Evolutionary conservation across 2,113 vertebrate species (phyloP).

Genomic region (Apodemus sylvaticus): DNA sequence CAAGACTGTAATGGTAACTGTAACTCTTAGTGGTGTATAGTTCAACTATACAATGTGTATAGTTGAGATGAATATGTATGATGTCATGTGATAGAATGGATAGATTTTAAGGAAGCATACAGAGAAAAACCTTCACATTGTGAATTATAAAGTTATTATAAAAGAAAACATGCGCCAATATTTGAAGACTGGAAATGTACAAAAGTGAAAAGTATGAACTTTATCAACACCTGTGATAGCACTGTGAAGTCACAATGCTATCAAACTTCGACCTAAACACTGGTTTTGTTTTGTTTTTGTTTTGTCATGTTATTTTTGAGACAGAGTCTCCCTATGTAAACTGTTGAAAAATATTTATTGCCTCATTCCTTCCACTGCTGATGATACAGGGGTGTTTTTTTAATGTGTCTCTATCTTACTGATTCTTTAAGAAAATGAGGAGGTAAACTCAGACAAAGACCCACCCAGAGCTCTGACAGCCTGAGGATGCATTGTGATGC

Average conservation of each 20-base stretch:
- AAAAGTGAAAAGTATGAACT: too few species aligned
- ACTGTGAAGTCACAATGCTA: too few species aligned
- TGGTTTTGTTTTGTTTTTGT: too few species aligned
- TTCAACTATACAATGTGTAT: neutral
- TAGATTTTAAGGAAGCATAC: neutral
- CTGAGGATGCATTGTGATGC: neutral
- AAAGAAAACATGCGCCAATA: neutral
- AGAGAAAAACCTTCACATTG: neutral
- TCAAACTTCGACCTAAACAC: too few species aligned
- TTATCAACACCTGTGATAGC: too few species aligned
- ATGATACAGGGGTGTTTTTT: too few species aligned
- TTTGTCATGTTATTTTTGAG: too few species aligned
- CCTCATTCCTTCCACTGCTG: too few species aligned
- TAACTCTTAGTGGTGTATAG: neutral
- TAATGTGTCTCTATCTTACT: too few species aligned
- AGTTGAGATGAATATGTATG: neutral
- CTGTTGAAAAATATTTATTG: too few species aligned
- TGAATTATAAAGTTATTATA: neutral
- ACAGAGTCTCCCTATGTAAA: too few species aligned
- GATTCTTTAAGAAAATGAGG: neutral
- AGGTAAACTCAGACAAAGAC: neutral
- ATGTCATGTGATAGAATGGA: neutral
- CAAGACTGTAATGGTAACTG: neutral
- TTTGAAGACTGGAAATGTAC: neutral
- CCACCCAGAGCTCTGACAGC: neutral